Conservation (phyloP, 92 coral and sea anemone genomes). For the Isaurus tuberculatus region DNA sequence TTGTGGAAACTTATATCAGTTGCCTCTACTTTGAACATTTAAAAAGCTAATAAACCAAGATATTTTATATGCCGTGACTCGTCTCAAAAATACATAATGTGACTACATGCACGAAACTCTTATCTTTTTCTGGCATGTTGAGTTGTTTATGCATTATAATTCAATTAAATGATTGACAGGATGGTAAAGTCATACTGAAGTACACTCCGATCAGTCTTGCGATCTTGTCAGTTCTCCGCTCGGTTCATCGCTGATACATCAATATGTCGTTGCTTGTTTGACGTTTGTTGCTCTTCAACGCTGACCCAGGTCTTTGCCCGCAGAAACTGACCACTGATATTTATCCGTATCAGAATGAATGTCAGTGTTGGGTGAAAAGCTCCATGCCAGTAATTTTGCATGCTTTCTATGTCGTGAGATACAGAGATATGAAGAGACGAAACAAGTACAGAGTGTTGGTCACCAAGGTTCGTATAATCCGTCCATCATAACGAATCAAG, state of each 20-base stretch:
- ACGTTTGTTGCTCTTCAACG: conserved; percentile 35
- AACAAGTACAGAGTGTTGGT: conserved; percentile 42
- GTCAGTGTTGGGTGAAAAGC: too few species aligned
- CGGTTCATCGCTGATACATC: too few species aligned
- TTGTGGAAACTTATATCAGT: background rate
- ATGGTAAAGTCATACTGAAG: too few species aligned
- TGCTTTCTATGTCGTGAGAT: conserved; percentile 39
- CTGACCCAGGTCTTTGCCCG: conserved; percentile 35
- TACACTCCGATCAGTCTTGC: too few species aligned
- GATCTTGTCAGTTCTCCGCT: too few species aligned
- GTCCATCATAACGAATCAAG: too few species aligned
- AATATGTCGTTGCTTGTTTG: conserved; percentile 9
- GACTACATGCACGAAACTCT: conserved; percentile 19
- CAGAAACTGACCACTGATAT: background rate
- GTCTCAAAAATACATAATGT: background rate
- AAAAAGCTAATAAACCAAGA: too few species aligned
- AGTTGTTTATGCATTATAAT: conserved; percentile 3
- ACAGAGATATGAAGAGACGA: conserved; percentile 39
- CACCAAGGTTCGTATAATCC: conserved; percentile 25
- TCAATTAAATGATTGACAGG: background rate
- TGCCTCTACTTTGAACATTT: background rate
- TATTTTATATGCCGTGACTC: conserved; percentile 37
- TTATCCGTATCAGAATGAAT: conserved; percentile 1
- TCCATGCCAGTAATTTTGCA: conserved; percentile 23
- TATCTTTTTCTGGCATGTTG: conserved; percentile 36